Evolutionary conservation across 2,797 vertebrate species (phyloP).

Genomic region (Pteronotus mesoamericanus): DNA sequence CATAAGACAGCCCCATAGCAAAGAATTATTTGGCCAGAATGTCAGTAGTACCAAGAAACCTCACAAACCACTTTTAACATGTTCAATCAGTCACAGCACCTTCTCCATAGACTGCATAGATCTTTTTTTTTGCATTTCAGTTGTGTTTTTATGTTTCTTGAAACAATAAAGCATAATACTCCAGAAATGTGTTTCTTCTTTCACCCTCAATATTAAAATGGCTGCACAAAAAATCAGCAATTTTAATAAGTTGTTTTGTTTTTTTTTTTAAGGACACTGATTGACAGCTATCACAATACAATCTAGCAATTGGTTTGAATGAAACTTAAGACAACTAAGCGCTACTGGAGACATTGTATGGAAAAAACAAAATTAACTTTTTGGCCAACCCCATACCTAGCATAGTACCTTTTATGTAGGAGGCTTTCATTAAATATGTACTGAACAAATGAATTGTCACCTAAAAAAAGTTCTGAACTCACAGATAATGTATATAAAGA

Average conservation of each 20-base stretch:
- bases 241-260: too few species aligned
- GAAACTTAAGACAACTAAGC: background rate
- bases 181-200: too few species aligned
- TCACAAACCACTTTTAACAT: background rate
- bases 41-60: background rate
- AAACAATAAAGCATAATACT: too few species aligned
- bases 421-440: background rate
- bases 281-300: too few species aligned
- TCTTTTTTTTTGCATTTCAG: too few species aligned
- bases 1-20: background rate
- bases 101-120: too few species aligned
- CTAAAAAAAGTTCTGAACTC: background rate
- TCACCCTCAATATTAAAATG: too few species aligned
- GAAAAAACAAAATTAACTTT: background rate
- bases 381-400: background rate
- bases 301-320: too few species aligned
- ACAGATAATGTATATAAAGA: background rate
- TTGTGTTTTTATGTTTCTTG: too few species aligned
- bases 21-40: background rate
- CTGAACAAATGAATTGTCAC: background rate
- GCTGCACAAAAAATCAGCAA: too few species aligned
- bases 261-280: too few species aligned
- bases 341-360: background rate
- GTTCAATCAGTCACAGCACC: background rate
- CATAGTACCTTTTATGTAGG: background rate